phyloP scores from a whole-genome alignment of 1,140 invertebrate species.

The Heterodera schachtii region DNA sequence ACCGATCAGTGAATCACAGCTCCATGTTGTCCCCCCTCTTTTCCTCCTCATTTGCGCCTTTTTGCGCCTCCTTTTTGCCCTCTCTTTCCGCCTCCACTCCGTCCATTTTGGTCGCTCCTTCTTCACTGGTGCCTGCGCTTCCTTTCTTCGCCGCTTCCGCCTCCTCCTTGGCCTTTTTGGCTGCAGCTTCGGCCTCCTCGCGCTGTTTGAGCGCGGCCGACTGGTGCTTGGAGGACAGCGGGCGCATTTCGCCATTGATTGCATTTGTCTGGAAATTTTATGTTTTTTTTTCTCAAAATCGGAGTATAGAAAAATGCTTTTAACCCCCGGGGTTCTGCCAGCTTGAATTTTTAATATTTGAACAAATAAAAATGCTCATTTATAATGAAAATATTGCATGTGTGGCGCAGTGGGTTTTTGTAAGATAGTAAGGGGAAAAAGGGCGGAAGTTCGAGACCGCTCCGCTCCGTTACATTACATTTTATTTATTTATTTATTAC shows the following conservation, averaged over 20 bases:
- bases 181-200: not conserved
- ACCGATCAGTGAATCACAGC: too few relatives aligned
- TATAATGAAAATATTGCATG: too few relatives aligned
- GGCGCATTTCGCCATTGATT: not conserved
- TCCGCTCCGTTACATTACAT: too few relatives aligned
- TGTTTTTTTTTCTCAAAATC: not conserved
- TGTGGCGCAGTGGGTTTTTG: too few relatives aligned
- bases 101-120: constrained; percentile 12
- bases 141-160: constrained; percentile 68
- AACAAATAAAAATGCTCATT: too few relatives aligned
- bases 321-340: too few relatives aligned
- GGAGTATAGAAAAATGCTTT: too few relatives aligned
- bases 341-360: too few relatives aligned
- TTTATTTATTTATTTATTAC: too few relatives aligned
- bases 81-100: not conserved
- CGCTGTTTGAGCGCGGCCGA: not conserved
- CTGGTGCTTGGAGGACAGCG: not conserved
- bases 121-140: constrained; percentile 73
- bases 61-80: too few relatives aligned
- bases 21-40: not conserved
- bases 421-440: too few relatives aligned
- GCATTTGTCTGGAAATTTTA: not conserved
- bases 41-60: not conserved
- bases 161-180: not conserved
- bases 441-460: too few relatives aligned